phyloP scores from a whole-genome alignment of 2,797 vertebrate genomes.

The Brachymystax lenok region DNA sequence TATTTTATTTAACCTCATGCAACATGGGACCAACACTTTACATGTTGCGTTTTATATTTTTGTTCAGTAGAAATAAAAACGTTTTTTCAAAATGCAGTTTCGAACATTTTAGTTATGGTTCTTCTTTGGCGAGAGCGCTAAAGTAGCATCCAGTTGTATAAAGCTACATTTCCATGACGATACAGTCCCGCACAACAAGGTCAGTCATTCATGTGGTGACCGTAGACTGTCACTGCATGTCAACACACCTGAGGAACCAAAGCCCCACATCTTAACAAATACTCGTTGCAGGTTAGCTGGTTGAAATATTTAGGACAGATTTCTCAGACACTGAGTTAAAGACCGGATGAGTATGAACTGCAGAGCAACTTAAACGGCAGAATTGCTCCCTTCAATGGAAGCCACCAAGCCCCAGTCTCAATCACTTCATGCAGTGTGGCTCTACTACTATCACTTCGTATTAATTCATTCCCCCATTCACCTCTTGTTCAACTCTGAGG shows the following conservation, averaged over 20 bases:
- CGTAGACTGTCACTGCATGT: conserved; percentile 39
- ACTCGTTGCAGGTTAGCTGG: not conserved
- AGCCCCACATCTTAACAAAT: conserved; percentile 18
- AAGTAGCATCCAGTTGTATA: conserved; percentile 36
- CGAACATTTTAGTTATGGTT: not conserved
- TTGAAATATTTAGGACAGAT: conserved; percentile 61
- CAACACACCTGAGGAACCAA: conserved; percentile 16
- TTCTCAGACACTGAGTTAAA: conserved; percentile 52
- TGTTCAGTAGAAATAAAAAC: not conserved
- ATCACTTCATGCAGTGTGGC: conserved; percentile 41
- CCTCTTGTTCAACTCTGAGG: conserved; percentile 65
- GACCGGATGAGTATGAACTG: conserved; percentile 42
- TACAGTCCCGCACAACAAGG: conserved; percentile 71
- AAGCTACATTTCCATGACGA: conserved; percentile 69
- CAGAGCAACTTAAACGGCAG: conserved; percentile 24
- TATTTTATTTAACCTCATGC: too few species aligned
- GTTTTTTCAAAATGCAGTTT: not conserved
- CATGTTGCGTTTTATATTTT: too few species aligned
- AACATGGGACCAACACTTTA: too few species aligned
- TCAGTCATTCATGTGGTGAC: too few species aligned
- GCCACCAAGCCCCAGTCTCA: conserved; percentile 25
- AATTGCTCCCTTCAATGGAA: conserved; percentile 37
- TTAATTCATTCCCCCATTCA: conserved; percentile 50
- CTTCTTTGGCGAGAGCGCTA: not conserved
- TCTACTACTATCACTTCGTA: conserved; percentile 53